These are phyloP conservation scores for Philaethria dido DNA, from an alignment of 2,888 invertebrate genomes.

Conservation along the genomic window DNA sequence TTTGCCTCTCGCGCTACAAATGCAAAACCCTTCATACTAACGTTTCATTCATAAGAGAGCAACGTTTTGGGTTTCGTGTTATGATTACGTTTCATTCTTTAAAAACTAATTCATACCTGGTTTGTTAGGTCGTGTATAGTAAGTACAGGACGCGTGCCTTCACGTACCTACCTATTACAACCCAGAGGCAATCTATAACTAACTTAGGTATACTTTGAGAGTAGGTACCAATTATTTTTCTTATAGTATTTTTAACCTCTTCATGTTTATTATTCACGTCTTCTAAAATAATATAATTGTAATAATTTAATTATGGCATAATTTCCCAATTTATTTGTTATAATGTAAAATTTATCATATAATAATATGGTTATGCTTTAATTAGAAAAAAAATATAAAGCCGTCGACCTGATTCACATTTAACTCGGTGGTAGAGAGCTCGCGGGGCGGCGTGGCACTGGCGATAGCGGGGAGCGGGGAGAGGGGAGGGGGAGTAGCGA, in stretches of 20 bases:
- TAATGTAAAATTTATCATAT: not conserved
- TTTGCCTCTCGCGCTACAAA: not conserved
- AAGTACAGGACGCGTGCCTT: too few species aligned
- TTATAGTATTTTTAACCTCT: too few species aligned
- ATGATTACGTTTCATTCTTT: slow-evolving; percentile 22
- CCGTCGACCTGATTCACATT: slow-evolving; percentile 45
- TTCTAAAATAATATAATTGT: too few species aligned
- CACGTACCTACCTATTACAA: not conserved
- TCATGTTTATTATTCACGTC: too few species aligned
- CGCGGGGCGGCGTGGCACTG: slow-evolving; percentile 38
- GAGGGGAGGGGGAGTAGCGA: slow-evolving; percentile 48
- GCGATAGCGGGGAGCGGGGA: slow-evolving; percentile 41
- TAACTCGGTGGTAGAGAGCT: slow-evolving; percentile 48
- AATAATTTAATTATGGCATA: too few species aligned
- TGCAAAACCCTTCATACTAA: slow-evolving; percentile 16
- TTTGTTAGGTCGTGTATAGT: not conserved
- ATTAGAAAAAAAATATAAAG: slow-evolving; percentile 34
- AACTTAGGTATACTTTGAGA: too few species aligned
- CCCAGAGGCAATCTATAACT: too few species aligned
- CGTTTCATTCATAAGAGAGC: slow-evolving; percentile 32
- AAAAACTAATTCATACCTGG: slow-evolving; percentile 5
- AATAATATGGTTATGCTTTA: not conserved
- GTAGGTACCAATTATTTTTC: too few species aligned
- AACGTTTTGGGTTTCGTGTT: slow-evolving; percentile 2
- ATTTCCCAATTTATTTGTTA: not conserved